Conservation (phyloP, 2,797 vertebrate genomes). For the Arnoldichthys spilopterus region DNA sequence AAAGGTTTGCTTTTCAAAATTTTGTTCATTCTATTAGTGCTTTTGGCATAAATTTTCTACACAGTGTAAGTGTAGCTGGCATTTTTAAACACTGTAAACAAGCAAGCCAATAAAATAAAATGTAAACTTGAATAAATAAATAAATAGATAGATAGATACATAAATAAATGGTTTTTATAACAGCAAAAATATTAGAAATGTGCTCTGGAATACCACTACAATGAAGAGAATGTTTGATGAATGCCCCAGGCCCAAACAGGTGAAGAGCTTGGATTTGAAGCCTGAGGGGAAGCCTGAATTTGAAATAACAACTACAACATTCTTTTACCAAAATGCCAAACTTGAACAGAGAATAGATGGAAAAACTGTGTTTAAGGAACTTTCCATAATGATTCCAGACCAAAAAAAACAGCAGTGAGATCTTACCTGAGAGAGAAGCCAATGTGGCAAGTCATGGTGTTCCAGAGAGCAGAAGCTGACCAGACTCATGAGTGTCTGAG, state of each 20-base stretch:
- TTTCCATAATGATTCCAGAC: neutral
- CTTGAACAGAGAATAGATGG: neutral
- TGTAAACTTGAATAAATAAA: too few relatives aligned
- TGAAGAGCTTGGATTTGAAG: neutral
- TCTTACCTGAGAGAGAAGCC: conserved; percentile 55
- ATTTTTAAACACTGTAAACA: too few relatives aligned
- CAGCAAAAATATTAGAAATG: too few relatives aligned
- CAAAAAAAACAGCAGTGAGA: neutral
- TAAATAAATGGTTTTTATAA: too few relatives aligned
- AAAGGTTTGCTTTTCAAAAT: too few relatives aligned
- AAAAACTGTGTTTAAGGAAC: neutral
- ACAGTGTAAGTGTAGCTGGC: too few relatives aligned
- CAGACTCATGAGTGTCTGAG: conserved; percentile 40
- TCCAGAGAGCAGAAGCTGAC: conserved; percentile 9
- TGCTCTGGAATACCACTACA: too few relatives aligned
- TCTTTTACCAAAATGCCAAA: neutral
- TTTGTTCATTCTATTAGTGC: too few relatives aligned
- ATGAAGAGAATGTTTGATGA: neutral
- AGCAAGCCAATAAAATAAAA: too few relatives aligned
- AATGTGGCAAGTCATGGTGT: conserved; percentile 46
- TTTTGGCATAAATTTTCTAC: too few relatives aligned
- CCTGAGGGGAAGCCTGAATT: neutral
- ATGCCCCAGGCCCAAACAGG: neutral
- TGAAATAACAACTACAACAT: neutral
- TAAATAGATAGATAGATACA: too few relatives aligned